Evolutionary conservation across 1,140 invertebrate species (phyloP), one percentile per base, ranked within the genome.

Genomic region (Cyclina sinensis): DNA sequence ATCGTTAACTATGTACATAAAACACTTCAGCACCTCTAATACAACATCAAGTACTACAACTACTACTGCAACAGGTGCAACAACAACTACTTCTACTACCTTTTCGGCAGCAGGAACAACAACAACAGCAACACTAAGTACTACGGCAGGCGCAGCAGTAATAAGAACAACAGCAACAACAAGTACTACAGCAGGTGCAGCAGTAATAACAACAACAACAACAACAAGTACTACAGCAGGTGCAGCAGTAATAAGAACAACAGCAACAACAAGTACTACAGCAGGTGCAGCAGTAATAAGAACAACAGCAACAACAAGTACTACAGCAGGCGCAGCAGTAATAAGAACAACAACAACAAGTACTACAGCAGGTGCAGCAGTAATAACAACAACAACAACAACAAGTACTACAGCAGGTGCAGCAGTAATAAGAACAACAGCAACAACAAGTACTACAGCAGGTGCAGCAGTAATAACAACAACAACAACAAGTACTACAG

Each of bases 381-480:
- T 18, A 65, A 18, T n/a, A 65, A 18, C 27, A 65, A 30, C 32
- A 65, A 4, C 18, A 65, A 30, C 27, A 65, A 30, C 32, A 65
- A 30, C 32, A 35, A 30, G 27, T 30, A 5, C 32, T 30, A 30
- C 5, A 65, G 24, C 32, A 30, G 59, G 11, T 30, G 24, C 18
- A 65, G 24, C 18, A 65, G 59, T 18, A 65, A 30, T 30, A 65
- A 30, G 2, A 65, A n/a, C 18, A 65, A 30, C 32, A 65, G 32
- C 32, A 65, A 30, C 32, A 65, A 30, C 4, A 65, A 30, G 12
- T 9, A 35, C 54, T 54, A 46, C n/a, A 82, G 30, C 54, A 74
- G 79, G 5, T 14, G 70, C 37, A 74, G 70, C 11, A 74, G 70
- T 39, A 74, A 21, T n/a, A 74, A 37, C 43, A 74, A 37, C 43